These are phyloP conservation scores for Drosophila percnosoma DNA, from an alignment of 2,888 invertebrate genomes.

Conservation along the genomic window DNA sequence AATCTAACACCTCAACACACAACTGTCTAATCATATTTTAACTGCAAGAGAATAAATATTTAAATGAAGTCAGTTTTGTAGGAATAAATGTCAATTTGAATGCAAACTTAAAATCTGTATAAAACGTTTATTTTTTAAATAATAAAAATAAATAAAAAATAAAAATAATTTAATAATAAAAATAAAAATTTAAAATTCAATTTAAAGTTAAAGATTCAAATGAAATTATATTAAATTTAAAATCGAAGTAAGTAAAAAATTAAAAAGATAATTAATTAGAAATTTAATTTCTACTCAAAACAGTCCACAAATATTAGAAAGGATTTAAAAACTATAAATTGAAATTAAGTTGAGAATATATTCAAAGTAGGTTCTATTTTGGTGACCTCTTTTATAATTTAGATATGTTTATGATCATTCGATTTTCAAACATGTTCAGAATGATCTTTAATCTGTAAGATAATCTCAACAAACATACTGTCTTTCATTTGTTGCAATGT, in stretches of 20 bases:
- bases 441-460: no score
- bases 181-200: not conserved
- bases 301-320: not conserved
- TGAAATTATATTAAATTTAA: not conserved
- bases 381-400: not conserved
- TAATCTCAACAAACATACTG: no score
- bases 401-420: not conserved
- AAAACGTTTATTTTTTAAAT: not conserved
- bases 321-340: no score
- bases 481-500: no score
- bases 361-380: not conserved
- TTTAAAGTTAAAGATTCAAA: not conserved
- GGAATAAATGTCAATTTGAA: not conserved
- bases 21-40: not conserved
- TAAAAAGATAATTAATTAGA: not conserved
- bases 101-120: not conserved
- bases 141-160: no score
- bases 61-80: not conserved
- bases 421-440: not conserved
- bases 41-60: not conserved
- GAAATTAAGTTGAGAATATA: not conserved
- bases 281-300: not conserved
- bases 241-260: no score
- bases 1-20: conserved; percentile 50
- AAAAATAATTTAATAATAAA: not conserved